These are phyloP conservation scores for Papilio demoleus DNA, from an alignment of 2,888 invertebrate genomes.

Conservation along the genomic window DNA sequence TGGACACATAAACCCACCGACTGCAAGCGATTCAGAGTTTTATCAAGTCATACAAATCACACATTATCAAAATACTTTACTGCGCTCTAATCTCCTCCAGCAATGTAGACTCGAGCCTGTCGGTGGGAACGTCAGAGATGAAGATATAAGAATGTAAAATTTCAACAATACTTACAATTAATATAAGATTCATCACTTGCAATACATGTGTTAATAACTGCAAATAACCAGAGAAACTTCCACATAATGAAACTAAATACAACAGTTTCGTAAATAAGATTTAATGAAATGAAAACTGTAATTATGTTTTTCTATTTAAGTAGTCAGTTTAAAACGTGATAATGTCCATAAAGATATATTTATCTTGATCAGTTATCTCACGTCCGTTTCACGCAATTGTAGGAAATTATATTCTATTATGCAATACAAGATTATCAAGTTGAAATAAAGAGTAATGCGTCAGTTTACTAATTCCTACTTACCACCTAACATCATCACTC, in stretches of 20 bases:
- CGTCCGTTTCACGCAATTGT: slow-evolving; percentile 38
- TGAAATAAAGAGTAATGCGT: background rate
- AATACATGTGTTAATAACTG: slow-evolving; percentile 46
- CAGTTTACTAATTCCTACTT: background rate
- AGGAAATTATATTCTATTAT: slow-evolving; percentile 11
- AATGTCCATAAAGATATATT: slow-evolving; percentile 38
- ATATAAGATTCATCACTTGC: slow-evolving; percentile 56
- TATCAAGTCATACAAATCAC: background rate
- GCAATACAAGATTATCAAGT: slow-evolving; percentile 21
- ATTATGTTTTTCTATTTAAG: slow-evolving; percentile 25
- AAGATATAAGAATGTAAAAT: too few species aligned
- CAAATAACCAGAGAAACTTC: slow-evolving; percentile 51
- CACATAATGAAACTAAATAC: slow-evolving; percentile 56
- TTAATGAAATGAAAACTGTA: slow-evolving; percentile 31
- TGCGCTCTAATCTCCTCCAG: background rate
- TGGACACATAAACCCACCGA: slow-evolving; percentile 86
- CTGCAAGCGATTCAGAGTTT: slow-evolving; percentile 62
- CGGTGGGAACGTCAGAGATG: too few species aligned
- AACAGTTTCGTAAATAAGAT: slow-evolving; percentile 28
- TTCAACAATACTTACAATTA: slow-evolving; percentile 57
- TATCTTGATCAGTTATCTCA: slow-evolving; percentile 42
- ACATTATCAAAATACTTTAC: too few species aligned
- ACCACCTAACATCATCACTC: too few species aligned
- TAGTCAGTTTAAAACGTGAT: slow-evolving; percentile 48
- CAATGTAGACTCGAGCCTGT: background rate